phyloP scores from a whole-genome alignment of 1,140 invertebrate genomes.

The Acromyrmex charruanus region DNA sequence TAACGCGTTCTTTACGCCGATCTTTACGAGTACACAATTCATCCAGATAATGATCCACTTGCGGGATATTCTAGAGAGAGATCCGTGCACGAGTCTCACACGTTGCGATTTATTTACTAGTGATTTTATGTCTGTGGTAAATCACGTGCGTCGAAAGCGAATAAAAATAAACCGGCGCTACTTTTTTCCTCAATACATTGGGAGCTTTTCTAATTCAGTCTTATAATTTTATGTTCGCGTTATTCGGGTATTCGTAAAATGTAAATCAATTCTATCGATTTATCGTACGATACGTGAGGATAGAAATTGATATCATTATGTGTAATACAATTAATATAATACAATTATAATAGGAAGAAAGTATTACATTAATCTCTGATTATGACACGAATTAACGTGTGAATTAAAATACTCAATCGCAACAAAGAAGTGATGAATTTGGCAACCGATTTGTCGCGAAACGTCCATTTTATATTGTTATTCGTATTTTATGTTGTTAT shows the following conservation, averaged over 20 bases:
- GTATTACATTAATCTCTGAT: constrained; percentile 7
- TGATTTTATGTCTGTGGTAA: constrained; percentile 9
- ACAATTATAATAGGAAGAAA: neutral
- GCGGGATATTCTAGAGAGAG: neutral
- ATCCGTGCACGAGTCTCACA: neutral
- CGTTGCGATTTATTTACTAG: neutral
- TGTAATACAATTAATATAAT: neutral
- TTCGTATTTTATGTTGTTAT: constrained; percentile 16
- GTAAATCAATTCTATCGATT: neutral
- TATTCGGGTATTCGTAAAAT: constrained; percentile 7
- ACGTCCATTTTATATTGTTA: constrained; percentile 18
- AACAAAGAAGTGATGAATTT: neutral
- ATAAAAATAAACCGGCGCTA: constrained; percentile 23
- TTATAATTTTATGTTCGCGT: constrained; percentile 31
- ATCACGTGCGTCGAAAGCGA: neutral
- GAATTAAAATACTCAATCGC: neutral
- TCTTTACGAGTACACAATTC: neutral
- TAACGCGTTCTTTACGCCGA: constrained; percentile 16
- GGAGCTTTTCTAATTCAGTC: constrained; percentile 28
- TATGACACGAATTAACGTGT: neutral
- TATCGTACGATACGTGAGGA: neutral
- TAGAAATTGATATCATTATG: neutral
- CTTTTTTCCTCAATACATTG: neutral
- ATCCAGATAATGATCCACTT: constrained; percentile 26
- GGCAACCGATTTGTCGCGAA: constrained; percentile 2